Conservation (phyloP, 2,888 invertebrate genomes). For the Drosophila percnosoma region DNA sequence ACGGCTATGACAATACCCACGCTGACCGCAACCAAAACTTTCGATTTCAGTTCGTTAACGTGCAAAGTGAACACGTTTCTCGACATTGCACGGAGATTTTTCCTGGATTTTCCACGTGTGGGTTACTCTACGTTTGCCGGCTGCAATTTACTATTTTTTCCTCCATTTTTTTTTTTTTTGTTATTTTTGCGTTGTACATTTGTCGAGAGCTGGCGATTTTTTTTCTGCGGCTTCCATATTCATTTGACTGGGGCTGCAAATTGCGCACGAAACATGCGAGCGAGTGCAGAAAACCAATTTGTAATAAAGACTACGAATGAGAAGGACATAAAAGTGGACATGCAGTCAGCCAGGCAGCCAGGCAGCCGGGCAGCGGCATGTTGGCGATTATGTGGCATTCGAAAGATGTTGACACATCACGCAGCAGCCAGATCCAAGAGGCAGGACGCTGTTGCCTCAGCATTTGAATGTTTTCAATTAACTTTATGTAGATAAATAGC, state of each 20-base stretch:
- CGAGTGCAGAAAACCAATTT: slow-evolving; percentile 78
- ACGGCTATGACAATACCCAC: slow-evolving; percentile 54
- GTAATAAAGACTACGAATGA: slow-evolving; percentile 74
- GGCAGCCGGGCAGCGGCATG: slow-evolving; percentile 13
- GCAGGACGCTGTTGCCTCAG: slow-evolving; percentile 3
- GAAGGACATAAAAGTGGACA: slow-evolving; percentile 57
- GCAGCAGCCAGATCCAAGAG: slow-evolving; percentile 42
- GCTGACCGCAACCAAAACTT: slow-evolving; percentile 72
- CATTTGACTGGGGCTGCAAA: slow-evolving; percentile 69
- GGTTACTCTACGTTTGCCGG: slow-evolving; percentile 29
- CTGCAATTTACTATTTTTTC: slow-evolving; percentile 64
- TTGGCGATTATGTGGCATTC: slow-evolving; percentile 53
- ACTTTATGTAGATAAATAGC: slow-evolving; percentile 71
- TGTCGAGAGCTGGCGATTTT: slow-evolving; percentile 19
- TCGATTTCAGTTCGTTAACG: slow-evolving; percentile 77
- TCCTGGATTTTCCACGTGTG: slow-evolving; percentile 57
- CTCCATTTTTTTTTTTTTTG: slow-evolving; percentile 14
- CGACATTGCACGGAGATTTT: slow-evolving; percentile 41
- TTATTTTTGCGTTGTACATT: slow-evolving; percentile 26
- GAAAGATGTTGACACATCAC: slow-evolving; percentile 82
- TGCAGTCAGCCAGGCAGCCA: slow-evolving; percentile 8
- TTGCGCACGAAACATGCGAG: slow-evolving; percentile 76
- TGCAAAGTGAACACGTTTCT: slow-evolving; percentile 71
- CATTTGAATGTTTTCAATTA: slow-evolving; percentile 76
- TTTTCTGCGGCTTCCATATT: slow-evolving; percentile 58